Percentiles rank a stretch among this genome's conserved stretches.
Evolutionary conservation across 1,140 invertebrate genomes (phyloP).

Genomic region (Drosophila sproati): DNA sequence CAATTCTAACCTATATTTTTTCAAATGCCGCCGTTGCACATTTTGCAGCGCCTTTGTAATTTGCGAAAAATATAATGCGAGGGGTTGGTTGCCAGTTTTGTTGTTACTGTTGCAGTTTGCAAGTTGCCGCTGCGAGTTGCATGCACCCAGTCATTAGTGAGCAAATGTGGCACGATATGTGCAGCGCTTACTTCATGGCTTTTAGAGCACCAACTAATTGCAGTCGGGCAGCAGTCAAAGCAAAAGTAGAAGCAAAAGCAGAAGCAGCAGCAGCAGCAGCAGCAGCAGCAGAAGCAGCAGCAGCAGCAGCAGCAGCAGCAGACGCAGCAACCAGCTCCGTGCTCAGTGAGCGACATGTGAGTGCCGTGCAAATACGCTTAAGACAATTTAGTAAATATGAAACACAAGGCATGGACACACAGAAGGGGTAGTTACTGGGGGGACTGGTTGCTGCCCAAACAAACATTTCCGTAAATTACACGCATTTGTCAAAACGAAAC

Average conservation of each 20-base stretch:
- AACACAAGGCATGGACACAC: constrained; percentile 24
- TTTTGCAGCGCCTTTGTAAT: constrained; percentile 45
- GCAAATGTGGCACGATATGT: constrained; percentile 30
- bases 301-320: constrained; percentile 22
- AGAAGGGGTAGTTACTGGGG: not conserved
- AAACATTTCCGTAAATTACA: constrained; percentile 82
- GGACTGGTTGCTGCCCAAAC: constrained; percentile 50
- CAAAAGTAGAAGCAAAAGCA: not conserved
- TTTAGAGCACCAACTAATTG: constrained; percentile 73
- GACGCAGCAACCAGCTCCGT: constrained; percentile 19
- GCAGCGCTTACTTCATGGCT: constrained; percentile 57
- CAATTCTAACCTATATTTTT: constrained; percentile 72
- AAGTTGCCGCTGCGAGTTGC: constrained; percentile 11
- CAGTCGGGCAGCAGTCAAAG: constrained; percentile 34
- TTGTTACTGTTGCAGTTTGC: no score
- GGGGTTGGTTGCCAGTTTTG: not conserved
- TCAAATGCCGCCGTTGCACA: constrained; percentile 38
- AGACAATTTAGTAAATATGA: constrained; percentile 66
- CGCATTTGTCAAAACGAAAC: constrained; percentile 83
- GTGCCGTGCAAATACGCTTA: constrained; percentile 73
- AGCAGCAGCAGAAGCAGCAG: constrained; percentile 15
- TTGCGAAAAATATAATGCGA: constrained; percentile 15
- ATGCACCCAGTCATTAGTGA: constrained; percentile 42
- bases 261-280: constrained; percentile 1
- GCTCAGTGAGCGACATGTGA: constrained; percentile 40